Percentiles rank a stretch among this genome's conserved stretches.
Evolutionary conservation across 1,140 invertebrate genomes (phyloP).

Genomic region (Trachymyrmex cornetzi): DNA sequence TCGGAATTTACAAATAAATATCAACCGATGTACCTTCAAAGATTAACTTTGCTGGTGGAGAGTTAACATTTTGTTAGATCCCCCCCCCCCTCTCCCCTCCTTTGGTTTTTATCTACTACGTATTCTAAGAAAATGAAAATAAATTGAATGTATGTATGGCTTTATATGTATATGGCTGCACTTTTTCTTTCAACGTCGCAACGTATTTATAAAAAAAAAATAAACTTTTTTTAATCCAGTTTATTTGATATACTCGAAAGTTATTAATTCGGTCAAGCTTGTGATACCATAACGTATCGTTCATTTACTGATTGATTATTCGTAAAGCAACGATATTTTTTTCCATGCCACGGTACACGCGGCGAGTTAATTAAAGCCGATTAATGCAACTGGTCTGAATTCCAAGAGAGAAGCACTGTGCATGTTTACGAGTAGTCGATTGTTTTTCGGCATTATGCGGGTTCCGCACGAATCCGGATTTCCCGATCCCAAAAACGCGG

Average conservation of each 20-base stretch:
- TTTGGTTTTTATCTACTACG: no score
- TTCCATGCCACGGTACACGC: background rate
- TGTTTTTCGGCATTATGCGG: background rate
- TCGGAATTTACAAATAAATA: no score
- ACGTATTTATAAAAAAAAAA: background rate
- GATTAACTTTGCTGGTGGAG: no score
- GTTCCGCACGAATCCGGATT: background rate
- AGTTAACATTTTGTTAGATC: no score
- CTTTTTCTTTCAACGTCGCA: background rate
- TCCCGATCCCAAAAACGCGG: background rate
- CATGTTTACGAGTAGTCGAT: background rate
- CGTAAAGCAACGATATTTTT: background rate
- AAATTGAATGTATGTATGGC: no score
- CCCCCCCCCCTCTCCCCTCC: no score
- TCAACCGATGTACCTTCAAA: no score
- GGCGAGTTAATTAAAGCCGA: slow-evolving; percentile 33
- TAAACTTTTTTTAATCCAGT: background rate
- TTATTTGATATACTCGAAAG: background rate
- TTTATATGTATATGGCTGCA: no score
- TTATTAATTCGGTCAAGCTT: background rate
- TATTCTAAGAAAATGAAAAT: no score
- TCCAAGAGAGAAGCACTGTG: background rate
- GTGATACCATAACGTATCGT: background rate
- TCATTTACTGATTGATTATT: slow-evolving; percentile 29
- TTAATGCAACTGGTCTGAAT: slow-evolving; percentile 15